Conservation (phyloP, 2,888 invertebrate genomes). For the Malthinus seriepunctatus region DNA sequence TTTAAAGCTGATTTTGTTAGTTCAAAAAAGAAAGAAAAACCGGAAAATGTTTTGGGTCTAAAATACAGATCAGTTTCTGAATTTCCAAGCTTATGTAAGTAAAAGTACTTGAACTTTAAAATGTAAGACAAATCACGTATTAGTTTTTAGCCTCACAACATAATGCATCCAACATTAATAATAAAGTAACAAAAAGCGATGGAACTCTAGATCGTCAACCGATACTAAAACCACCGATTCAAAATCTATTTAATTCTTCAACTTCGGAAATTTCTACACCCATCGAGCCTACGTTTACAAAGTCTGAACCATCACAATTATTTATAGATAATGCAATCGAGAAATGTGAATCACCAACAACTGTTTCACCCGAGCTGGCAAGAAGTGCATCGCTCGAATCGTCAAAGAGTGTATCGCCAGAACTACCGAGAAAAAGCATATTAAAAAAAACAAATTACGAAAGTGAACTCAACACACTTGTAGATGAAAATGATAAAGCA, state of each 20-base stretch:
- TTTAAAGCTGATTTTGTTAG: constrained; percentile 12
- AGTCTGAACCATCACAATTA: no score
- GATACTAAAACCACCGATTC: constrained; percentile 5
- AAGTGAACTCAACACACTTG: neutral
- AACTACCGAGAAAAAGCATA: neutral
- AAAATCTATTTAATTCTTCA: constrained; percentile 5
- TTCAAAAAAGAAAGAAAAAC: constrained; percentile 11
- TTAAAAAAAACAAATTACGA: neutral
- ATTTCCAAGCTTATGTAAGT: constrained; percentile 17
- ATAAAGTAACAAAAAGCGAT: neutral
- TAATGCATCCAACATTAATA: neutral
- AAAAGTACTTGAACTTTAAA: neutral
- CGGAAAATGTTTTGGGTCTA: constrained; percentile 15
- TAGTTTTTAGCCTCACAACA: neutral
- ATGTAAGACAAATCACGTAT: neutral
- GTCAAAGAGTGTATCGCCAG: no score
- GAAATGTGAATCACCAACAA: no score
- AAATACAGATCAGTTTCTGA: constrained; percentile 15
- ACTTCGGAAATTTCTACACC: neutral
- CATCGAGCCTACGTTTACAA: neutral
- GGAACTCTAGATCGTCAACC: constrained; percentile 10
- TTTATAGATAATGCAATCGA: no score
- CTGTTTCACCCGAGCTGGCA: no score
- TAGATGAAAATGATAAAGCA: constrained; percentile 16
- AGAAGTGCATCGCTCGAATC: no score